Percentiles rank a stretch among this genome's conserved stretches.
Evolutionary conservation across 2,113 vertebrate species (phyloP).

Genomic region (Microtus montanus): DNA sequence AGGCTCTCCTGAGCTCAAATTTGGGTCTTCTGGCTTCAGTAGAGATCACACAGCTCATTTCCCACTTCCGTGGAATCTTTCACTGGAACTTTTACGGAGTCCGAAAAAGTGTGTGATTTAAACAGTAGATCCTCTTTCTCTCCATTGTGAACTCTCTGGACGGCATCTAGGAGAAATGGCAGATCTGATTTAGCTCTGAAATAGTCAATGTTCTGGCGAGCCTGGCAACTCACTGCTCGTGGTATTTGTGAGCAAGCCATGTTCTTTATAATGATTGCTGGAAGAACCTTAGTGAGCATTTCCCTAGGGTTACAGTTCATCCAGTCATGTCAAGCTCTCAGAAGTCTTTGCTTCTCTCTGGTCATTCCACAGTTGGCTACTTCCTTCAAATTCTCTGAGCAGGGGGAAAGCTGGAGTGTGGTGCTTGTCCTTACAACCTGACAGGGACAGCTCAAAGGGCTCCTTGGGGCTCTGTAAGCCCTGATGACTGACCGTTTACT

Average conservation of each 20-base stretch:
- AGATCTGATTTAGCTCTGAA: background rate
- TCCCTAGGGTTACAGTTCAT: background rate
- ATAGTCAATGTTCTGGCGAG: background rate
- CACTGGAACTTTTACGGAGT: background rate
- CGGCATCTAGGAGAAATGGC: background rate
- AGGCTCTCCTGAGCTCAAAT: background rate
- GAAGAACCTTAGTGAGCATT: background rate
- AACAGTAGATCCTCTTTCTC: background rate
- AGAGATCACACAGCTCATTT: background rate
- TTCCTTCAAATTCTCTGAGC: background rate
- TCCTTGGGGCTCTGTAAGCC: background rate
- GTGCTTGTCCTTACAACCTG: background rate
- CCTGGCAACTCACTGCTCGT: background rate
- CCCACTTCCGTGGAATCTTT: background rate
- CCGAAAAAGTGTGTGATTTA: conserved; percentile 7
- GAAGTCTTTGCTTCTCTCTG: background rate
- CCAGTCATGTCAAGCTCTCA: background rate
- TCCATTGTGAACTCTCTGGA: background rate
- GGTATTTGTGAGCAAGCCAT: background rate
- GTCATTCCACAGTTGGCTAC: background rate
- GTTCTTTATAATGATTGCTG: background rate
- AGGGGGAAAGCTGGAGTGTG: fast-evolving
- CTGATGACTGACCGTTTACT: background rate
- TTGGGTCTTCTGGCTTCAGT: background rate
- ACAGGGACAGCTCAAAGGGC: background rate